phyloP scores from a whole-genome alignment of 1,140 invertebrate genomes.

The Coptotermes formosanus region DNA sequence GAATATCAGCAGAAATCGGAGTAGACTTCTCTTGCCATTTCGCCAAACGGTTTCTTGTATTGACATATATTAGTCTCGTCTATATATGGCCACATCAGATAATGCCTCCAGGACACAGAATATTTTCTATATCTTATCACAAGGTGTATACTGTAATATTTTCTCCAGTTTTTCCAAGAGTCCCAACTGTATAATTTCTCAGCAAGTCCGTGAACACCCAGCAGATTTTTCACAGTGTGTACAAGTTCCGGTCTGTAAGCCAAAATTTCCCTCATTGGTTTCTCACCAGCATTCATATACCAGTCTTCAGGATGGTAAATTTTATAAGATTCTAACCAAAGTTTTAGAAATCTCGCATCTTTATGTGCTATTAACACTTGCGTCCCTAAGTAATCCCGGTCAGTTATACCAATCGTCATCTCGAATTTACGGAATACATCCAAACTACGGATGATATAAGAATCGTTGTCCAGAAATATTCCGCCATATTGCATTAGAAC shows the following conservation, averaged over 20 bases:
- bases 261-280: constrained; percentile 22
- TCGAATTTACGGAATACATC: constrained; percentile 40
- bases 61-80: not conserved
- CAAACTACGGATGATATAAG: constrained; percentile 37
- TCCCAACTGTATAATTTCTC: not conserved
- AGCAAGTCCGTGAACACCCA: not conserved
- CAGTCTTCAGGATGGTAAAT: constrained; percentile 23
- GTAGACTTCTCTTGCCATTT: not conserved
- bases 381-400: constrained; percentile 34
- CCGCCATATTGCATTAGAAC: constrained; percentile 40
- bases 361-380: constrained; percentile 36
- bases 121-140: not conserved
- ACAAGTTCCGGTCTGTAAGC: not conserved
- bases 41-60: not conserved
- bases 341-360: constrained; percentile 34
- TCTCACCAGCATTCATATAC: constrained; percentile 34
- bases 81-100: not conserved
- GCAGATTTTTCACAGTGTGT: not conserved
- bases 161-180: not conserved
- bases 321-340: constrained; percentile 30
- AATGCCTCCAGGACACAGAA: not conserved
- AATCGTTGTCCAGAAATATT: constrained; percentile 41
- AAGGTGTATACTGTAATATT: not conserved
- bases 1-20: not conserved
- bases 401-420: constrained; percentile 43